Base-by-base conservation (phyloP, 2,888 invertebrate species). In the Lasioglossum vierecki region DNA sequence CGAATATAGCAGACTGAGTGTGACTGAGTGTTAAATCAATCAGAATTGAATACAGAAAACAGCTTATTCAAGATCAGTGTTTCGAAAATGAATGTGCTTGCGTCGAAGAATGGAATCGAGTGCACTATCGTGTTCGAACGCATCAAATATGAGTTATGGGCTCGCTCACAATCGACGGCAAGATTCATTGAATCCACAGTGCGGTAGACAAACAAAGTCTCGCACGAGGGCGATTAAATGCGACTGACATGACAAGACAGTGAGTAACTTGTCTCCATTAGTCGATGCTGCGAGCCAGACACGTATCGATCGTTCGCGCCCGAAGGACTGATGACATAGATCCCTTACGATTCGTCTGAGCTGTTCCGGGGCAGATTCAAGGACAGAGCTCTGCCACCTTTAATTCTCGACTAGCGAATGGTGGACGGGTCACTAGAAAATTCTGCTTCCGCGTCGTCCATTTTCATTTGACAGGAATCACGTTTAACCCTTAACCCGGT, bases 391-490 rank as follows among this genome's bases (percentile, higher is more conserved):
- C 46, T 8, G 46, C 53, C 66, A 76, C 66, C 35, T 22, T 57
- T 49, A 49, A 41, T 35, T 35, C 11, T 44, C 22, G 63, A 5
- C 8, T 41, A 22, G 11, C 66, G 63, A 15, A 18, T 18, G 18
- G 22, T n/a, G 53, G 66, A 39, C 57, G 8, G 60, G 6, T 35
- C 18, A 18, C 60, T 5, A 8, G 60, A 44, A 70, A 74, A 46
- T 49, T 74, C 44, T 15, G 49, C 44, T 35, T 60, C n/a, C 30
- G 35, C 6, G 0, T 53, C 74, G 66, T 53, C 81, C 80, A 89
- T 89, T 89, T 85, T 81, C 78, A 83, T 15, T 39, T 49, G 57
- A 39, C 68, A 72, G n/a, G 75, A 84, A 88, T 83, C 76, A 74
- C 87, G 49, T 88, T 86, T 72, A n/a, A 57, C 46, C 46, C 15